Evolutionary conservation across 2,113 vertebrate genomes (phyloP).

Genomic region (Pipra filicauda): DNA sequence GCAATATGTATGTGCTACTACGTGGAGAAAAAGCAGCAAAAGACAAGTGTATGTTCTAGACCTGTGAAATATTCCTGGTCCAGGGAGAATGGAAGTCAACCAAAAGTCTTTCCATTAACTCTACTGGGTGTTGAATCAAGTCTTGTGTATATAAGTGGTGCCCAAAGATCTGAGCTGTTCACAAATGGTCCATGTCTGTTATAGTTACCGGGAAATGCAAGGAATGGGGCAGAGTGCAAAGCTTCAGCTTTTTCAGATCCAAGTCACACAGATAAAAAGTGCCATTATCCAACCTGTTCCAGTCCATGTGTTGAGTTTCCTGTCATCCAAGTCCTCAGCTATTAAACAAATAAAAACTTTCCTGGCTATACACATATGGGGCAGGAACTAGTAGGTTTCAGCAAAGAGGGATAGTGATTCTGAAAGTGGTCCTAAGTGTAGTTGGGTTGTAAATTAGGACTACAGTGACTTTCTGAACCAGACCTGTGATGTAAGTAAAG

Average conservation of each 20-base stretch:
- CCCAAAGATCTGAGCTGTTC: conserved; percentile 53
- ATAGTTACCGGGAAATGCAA: conserved; percentile 34
- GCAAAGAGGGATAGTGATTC: background rate
- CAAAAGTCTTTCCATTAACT: conserved; percentile 52
- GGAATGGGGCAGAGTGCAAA: conserved; percentile 7
- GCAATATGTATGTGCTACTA: background rate
- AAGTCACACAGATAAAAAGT: conserved; percentile 5
- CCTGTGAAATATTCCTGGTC: background rate
- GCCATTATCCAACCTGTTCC: background rate
- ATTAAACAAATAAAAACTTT: background rate
- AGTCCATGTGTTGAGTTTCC: background rate
- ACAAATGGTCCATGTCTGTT: conserved; percentile 41
- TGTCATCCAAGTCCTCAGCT: background rate
- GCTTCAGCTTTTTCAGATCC: conserved; percentile 18
- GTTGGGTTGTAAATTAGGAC: background rate
- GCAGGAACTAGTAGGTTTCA: background rate
- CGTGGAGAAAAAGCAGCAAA: conserved; percentile 24
- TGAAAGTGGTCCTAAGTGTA: background rate
- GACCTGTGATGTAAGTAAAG: background rate
- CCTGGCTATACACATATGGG: background rate
- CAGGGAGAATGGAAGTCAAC: conserved; percentile 37
- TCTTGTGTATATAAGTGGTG: background rate
- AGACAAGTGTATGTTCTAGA: conserved; percentile 30
- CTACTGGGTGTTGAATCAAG: conserved; percentile 21
- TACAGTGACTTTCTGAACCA: background rate